Conservation (phyloP, 2,888 invertebrate genomes). For the Pseudolycoriella hygida region DNA sequence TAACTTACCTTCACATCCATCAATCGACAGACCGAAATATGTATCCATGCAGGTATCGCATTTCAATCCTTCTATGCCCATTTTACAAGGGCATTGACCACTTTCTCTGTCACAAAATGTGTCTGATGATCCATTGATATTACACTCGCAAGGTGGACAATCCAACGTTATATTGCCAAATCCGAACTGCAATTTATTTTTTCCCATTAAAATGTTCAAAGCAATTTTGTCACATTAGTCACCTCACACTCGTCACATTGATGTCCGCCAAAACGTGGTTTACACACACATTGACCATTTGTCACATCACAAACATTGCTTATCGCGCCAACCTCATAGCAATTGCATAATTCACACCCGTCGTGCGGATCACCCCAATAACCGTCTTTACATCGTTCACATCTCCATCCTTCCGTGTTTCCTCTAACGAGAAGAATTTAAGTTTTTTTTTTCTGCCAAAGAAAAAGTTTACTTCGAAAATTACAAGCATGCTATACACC, state of each 20-base stretch:
- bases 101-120: slow-evolving; percentile 51
- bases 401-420: slow-evolving; percentile 44
- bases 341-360: slow-evolving; percentile 57
- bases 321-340: slow-evolving; percentile 56
- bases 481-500: slow-evolving; percentile 61
- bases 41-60: slow-evolving; percentile 56
- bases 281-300: slow-evolving; percentile 61
- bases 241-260: slow-evolving; percentile 50
- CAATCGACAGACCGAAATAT: slow-evolving; percentile 47
- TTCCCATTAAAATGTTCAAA: neutral
- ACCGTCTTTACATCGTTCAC: slow-evolving; percentile 47
- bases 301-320: slow-evolving; percentile 49
- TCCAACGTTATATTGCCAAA: slow-evolving; percentile 59
- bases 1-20: slow-evolving; percentile 51
- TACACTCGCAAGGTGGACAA: slow-evolving; percentile 68
- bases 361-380: slow-evolving; percentile 45
- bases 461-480: neutral
- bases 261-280: slow-evolving; percentile 48
- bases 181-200: slow-evolving; percentile 19
- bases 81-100: slow-evolving; percentile 65
- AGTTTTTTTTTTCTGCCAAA: neutral
- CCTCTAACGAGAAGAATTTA: slow-evolving; percentile 20
- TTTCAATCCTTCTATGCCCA: slow-evolving; percentile 58
- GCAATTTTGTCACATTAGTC: neutral
- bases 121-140: slow-evolving; percentile 43